A percentile compares a stretch with the other conserved stretches of the same genome.
These are phyloP conservation scores for western clawed frog (Xenopus tropicalis) DNA, from an alignment of 2,113 vertebrate genomes.

Conservation along the genomic window UCB_Xtro_10.0 CM004450.2:1698501-1699000, in stretches of 20 bases:
- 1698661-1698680: too few relatives aligned
- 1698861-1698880: conserved; percentile 90
- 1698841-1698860: conserved; percentile 84
- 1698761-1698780: conserved; percentile 94
- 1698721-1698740: conserved; percentile 82
- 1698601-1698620: too few relatives aligned
- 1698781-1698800: conserved; percentile 97
- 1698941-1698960: too few relatives aligned
- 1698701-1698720: conserved; percentile 95
- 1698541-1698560: too few relatives aligned
- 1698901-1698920: not conserved
- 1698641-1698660: too few relatives aligned
- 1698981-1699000: rapidly evolving
- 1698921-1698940: too few relatives aligned
- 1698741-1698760: conserved; percentile 82
- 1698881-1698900: conserved; percentile 96
- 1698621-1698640: too few relatives aligned
- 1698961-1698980: too few relatives aligned
- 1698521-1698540: too few relatives aligned
- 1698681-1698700: conserved; percentile 74
- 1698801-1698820: conserved; percentile 79
- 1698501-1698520: too few relatives aligned
- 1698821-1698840: conserved; percentile 75
- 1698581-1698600: too few relatives aligned
- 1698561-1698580: too few relatives aligned